Base-by-base conservation (phyloP, 2,797 vertebrate species). In the Urosaurus nigricauda region DNA sequence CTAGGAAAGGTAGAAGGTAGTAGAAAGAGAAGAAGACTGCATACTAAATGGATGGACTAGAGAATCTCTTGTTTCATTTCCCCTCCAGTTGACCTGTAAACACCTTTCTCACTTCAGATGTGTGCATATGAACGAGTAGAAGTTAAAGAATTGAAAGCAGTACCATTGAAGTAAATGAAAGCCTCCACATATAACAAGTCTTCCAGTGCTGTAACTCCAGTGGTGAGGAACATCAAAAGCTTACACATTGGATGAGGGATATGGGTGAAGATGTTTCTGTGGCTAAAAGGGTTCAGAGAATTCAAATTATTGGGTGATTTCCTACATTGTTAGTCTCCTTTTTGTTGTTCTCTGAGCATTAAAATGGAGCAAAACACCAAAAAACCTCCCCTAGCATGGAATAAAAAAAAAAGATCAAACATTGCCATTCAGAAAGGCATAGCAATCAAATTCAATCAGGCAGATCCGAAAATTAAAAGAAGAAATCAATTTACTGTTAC, bases 291-390 rank as follows among this genome's bases (percentile, higher is more conserved):
- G 26, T 85, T 85, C 84, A 75, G n/a, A 58, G 4, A 35, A 56
- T 77, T 75, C 75, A 71, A 74, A 75, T 85, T 60, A n/a, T 14
- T 43, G 16, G 26, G 37, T 75, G 51, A 9, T 16, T 58, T 40
- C 70, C 35, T 74, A 83, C 60, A 26, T 63, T 63, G 79, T 81
- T 81, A 81, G 79, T 63, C 79, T 81, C 35, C 79, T 13, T 37
- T 63, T 21, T 35, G 56, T 43, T 68, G 12, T 29, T 68, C 37
- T 43, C 14, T 63, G 63, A 43, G 35, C 40, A 12, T 60, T 19
- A 3, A 70, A n/a, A 24, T n/a, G 14, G 32, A 32, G n/a, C 9
- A 71, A 51, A 32, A 78, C 29, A 11, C 14, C 7, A 43, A 78
- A 78, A 60, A 35, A 4, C 0, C 32, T 14, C 4, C 68, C 51